phyloP scores from a whole-genome alignment of 2,888 invertebrate species.

The Nematopogon swammerdamellus region DNA sequence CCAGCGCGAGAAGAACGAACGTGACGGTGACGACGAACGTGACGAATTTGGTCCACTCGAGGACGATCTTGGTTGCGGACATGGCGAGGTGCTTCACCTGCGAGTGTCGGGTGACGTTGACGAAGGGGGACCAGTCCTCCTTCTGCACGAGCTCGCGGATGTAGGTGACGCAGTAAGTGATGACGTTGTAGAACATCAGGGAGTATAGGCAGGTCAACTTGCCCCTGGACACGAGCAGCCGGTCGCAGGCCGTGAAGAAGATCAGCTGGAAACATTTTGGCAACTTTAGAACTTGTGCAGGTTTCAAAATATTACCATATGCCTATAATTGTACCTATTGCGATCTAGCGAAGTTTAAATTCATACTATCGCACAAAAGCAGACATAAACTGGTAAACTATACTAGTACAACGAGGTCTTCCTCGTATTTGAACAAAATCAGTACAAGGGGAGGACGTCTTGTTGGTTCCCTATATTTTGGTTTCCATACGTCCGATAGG shows the following conservation, averaged over 20 bases:
- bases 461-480: no score
- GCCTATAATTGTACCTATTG: no score
- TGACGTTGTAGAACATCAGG: slow-evolving; percentile 78
- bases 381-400: no score
- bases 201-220: slow-evolving; percentile 70
- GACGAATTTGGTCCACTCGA: slow-evolving; percentile 80
- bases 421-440: no score
- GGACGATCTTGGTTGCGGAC: slow-evolving; percentile 76
- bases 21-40: slow-evolving; percentile 76
- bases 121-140: slow-evolving; percentile 75
- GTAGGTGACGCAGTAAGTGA: slow-evolving; percentile 74
- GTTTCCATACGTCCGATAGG: no score
- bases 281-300: not conserved
- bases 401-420: no score
- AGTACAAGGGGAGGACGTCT: no score
- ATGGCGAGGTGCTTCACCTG: slow-evolving; percentile 75
- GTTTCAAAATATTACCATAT: no score
- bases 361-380: no score
- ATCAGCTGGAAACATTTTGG: slow-evolving; percentile 59
- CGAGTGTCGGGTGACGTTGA: slow-evolving; percentile 69
- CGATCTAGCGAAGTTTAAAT: no score
- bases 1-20: slow-evolving; percentile 71
- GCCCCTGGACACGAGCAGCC: slow-evolving; percentile 57
- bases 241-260: slow-evolving; percentile 71
- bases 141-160: slow-evolving; percentile 70